Evolutionary conservation across 2,888 invertebrate genomes (phyloP).

Genomic region (Ornithoptera priamus): DNA sequence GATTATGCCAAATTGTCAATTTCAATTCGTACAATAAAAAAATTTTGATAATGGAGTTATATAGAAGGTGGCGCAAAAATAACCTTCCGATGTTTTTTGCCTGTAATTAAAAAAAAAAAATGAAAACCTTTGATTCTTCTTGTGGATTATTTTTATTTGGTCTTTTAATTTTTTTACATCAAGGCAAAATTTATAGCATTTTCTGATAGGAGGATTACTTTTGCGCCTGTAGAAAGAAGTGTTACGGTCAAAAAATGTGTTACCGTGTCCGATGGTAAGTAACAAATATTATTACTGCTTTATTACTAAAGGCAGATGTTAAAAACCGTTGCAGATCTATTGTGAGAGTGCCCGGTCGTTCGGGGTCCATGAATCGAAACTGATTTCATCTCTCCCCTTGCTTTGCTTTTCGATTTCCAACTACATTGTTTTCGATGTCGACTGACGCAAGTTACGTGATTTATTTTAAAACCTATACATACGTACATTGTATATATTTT

Average conservation of each 20-base stretch:
- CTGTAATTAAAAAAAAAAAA: no score
- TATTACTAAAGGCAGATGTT: constrained; percentile 63
- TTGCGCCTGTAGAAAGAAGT: no score
- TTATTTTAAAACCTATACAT: not conserved
- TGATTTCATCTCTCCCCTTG: constrained; percentile 65
- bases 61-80: no score
- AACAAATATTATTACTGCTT: constrained; percentile 27
- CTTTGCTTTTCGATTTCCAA: constrained; percentile 37
- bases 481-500: no score
- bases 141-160: no score
- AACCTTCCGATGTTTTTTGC: no score
- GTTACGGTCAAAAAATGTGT: not conserved
- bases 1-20: no score
- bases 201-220: no score
- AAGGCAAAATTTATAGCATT: no score
- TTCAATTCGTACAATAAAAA: no score
- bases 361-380: constrained; percentile 44
- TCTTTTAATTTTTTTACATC: no score
- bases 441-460: not conserved
- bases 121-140: no score
- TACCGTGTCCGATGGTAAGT: not conserved
- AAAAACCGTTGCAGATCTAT: constrained; percentile 75
- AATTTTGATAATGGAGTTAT: not conserved
- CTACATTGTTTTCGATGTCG: constrained; percentile 19
- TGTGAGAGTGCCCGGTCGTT: constrained; percentile 63